Evolutionary conservation across 2,888 invertebrate genomes (phyloP), one percentile per base, ranked within the genome.

Genomic region (Plebejus anna): DNA sequence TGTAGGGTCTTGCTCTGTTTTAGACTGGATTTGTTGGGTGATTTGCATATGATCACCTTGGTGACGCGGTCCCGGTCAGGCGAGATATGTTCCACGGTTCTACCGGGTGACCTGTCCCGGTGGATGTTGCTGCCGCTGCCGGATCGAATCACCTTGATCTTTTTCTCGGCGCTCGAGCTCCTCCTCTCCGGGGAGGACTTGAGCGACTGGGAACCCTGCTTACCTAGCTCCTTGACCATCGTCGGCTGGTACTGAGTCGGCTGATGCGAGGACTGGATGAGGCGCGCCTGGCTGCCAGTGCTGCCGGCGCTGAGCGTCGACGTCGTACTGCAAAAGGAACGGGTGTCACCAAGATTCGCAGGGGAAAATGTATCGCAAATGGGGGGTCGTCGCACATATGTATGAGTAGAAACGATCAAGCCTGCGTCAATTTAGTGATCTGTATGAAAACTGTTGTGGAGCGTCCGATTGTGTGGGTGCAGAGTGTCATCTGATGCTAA

Each of bases 221-320:
- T 97, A 98, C 98, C 97, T 96, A 98, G 94, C 94, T 98, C 98
- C 94, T 97, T 97, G 87, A 97, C 96, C 89, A 96, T 96, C 83
- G 97, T 96, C 78, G 98, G 98, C 85, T 98, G 98, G 92, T 98
- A 98, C 89, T 97, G 97, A 84, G 97, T 96, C 78, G 98, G 98
- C 86, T 98, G 98, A 92, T 98, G 97, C 82, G 98, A 98, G 81
- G 98, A 97, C 94, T 98, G 98, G 88, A 98, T 98, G 86, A 98
- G 96, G 85, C 98, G 96, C 78, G 98, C 98, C 92, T 98, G 98
- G 89, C 97, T 98, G 86, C 98, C 97, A 76, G 98, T 98, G 92
- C 98, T 98, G 87, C 98, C 98, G 79, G 98, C 98, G 83, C 98
- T 98, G 87, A 98, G 95, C 80, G 98, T 98, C 84, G 98, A 98